Conservation (phyloP, 2,113 vertebrate species). For the Fulmarus glacialis region DNA sequence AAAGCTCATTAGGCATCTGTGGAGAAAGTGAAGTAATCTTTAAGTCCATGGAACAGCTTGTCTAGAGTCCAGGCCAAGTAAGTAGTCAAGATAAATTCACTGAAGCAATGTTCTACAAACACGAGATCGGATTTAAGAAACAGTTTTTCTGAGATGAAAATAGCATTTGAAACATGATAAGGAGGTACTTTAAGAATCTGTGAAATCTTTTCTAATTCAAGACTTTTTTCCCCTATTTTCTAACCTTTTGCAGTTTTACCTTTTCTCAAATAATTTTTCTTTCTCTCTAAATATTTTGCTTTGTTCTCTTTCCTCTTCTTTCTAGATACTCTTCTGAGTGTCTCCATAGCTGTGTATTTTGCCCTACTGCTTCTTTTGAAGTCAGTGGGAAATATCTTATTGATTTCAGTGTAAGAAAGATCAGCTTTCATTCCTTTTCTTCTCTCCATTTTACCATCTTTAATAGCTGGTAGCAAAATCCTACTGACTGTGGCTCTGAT, state of each 20-base stretch:
- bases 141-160: neutral
- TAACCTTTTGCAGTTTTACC: neutral
- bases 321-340: neutral
- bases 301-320: neutral
- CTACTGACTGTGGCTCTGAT: slow-evolving; percentile 47
- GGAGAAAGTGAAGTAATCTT: neutral
- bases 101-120: neutral
- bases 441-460: slow-evolving; percentile 11
- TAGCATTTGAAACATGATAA: neutral
- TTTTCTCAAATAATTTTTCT: neutral
- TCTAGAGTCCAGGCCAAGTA: neutral
- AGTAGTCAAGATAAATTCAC: neutral
- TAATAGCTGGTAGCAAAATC: slow-evolving; percentile 61
- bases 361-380: slow-evolving; percentile 44
- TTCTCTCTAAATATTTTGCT: neutral
- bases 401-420: slow-evolving; percentile 41
- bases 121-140: neutral
- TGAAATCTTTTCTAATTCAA: neutral
- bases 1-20: neutral
- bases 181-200: neutral
- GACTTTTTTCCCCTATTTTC: neutral
- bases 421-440: neutral
- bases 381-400: slow-evolving; percentile 30
- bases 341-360: neutral
- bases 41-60: neutral